Evolutionary conservation across 1,140 invertebrate genomes (phyloP).

Genomic region (Dendrolimus punctatus): DNA sequence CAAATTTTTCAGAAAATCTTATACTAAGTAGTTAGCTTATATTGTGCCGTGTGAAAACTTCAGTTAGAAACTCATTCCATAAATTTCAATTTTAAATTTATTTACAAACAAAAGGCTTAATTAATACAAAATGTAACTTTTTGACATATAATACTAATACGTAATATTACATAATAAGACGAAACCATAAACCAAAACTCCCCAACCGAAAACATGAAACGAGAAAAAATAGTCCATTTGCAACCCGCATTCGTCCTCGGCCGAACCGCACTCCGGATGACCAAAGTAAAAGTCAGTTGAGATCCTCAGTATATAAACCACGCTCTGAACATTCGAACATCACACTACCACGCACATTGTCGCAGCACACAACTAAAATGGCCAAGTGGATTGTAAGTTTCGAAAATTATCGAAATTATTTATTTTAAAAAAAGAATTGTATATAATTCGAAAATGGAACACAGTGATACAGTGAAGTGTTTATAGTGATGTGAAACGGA

Average conservation of each 20-base stretch:
- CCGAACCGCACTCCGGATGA: conserved; percentile 26
- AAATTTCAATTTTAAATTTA: too few species aligned
- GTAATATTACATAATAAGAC: neutral
- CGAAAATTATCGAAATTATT: too few species aligned
- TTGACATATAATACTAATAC: too few species aligned
- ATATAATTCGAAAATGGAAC: conserved; percentile 19
- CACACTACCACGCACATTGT: conserved; percentile 38
- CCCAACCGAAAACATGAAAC: conserved; percentile 3
- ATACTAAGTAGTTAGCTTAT: too few species aligned
- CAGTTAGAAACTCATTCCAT: too few species aligned
- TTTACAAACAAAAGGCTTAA: too few species aligned
- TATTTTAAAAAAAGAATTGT: conserved; percentile 5
- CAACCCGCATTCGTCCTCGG: conserved; percentile 48
- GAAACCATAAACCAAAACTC: neutral
- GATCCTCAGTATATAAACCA: conserved; percentile 55
- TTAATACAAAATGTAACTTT: too few species aligned
- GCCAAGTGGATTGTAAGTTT: conserved; percentile 63
- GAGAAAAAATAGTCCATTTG: conserved; percentile 34
- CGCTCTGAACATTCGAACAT: conserved; percentile 23
- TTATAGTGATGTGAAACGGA: too few species aligned
- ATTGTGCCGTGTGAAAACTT: too few species aligned
- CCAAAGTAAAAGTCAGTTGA: conserved; percentile 59
- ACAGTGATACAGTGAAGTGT: conserved; percentile 39
- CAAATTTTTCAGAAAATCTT: too few species aligned
- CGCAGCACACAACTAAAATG: conserved; percentile 46